Evolutionary conservation across 2,888 invertebrate genomes (phyloP), one percentile per base, ranked within the genome.

Genomic region (Lepidochrysops patricia): DNA sequence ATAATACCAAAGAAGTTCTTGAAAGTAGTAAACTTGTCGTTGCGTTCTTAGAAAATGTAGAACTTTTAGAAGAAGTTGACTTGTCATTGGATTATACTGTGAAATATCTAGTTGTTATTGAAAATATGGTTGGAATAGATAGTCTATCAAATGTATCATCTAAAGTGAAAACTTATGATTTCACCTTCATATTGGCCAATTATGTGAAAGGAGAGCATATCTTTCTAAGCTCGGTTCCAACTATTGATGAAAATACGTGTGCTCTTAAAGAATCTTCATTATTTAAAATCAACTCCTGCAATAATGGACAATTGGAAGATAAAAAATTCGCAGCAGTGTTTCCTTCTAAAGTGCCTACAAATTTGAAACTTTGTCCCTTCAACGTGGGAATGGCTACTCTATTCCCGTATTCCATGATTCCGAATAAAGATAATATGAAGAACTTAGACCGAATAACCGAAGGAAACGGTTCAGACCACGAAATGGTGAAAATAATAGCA

Each of bases 401-500:
- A 2, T 78, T 68, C 62, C 87, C 87, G 1, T 83, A 79, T 62
- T 64, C 77, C 9, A 66, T 58, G 1, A 72, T 80, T 48, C 61
- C 71, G 13, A 70, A 79, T 50, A 67, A 66, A 56, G 63, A 69
- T 2, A 60, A 57, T 1, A 64, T 77, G 0, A 69, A 72, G 60
- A 70, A 70, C n/a, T 68, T 76, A 12, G 79, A 84, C 43, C 69
- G 61, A 1, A 62, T 82, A 5, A 56, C 70, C 1, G 64, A 73
- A 35, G 62, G 67, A 2, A 62, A 65, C 29, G 88, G 87, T 27
- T 72, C 73, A 0, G 88, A 88, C 62, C 61, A 76, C 2, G 77
- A 81, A 65, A 70, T 83, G 0, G 60, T 84, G 1, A 84, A 84
- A 70, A 80, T 83, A 1, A 66, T 82, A n/a, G 66, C 73, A 4